Conservation (phyloP, 2,888 invertebrate genomes). For the Morpho deidamia region DNA sequence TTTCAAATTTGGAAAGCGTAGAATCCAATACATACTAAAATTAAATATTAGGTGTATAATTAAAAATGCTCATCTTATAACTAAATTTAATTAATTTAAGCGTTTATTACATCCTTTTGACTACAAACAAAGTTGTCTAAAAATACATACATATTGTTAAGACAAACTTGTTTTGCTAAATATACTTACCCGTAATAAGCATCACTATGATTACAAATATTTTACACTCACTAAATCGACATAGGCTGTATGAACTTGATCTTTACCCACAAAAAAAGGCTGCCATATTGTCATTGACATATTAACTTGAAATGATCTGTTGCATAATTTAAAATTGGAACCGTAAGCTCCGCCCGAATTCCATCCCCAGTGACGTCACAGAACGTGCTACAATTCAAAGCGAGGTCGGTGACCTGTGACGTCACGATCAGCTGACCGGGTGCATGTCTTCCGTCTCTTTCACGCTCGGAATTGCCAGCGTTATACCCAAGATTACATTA, state of each 20-base stretch:
- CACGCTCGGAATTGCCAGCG: slow-evolving; percentile 7
- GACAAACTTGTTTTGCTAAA: no score
- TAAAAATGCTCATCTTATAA: no score
- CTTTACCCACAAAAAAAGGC: neutral
- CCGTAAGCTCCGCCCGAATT: slow-evolving; percentile 24
- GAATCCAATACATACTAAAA: no score
- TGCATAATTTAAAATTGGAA: slow-evolving; percentile 18
- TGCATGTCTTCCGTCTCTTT: slow-evolving; percentile 33
- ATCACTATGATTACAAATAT: no score
- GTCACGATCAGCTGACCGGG: slow-evolving; percentile 65
- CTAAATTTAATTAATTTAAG: no score
- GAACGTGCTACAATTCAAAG: slow-evolving; percentile 33
- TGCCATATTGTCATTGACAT: slow-evolving; percentile 8
- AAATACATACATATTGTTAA: no score
- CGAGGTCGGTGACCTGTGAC: slow-evolving; percentile 63
- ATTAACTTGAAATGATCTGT: slow-evolving; percentile 9
- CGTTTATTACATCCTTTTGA: no score
- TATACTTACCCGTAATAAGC: no score
- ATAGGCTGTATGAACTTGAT: neutral
- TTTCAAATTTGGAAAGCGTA: no score
- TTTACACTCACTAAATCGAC: no score
- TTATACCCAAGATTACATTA: neutral
- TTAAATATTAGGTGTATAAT: no score
- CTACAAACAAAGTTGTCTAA: no score
- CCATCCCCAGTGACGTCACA: slow-evolving; percentile 45